Percentiles rank a stretch among this genome's conserved stretches.
Evolutionary conservation across 2,113 vertebrate genomes (phyloP).

Genomic region (Tenebrosternarchus preto): DNA sequence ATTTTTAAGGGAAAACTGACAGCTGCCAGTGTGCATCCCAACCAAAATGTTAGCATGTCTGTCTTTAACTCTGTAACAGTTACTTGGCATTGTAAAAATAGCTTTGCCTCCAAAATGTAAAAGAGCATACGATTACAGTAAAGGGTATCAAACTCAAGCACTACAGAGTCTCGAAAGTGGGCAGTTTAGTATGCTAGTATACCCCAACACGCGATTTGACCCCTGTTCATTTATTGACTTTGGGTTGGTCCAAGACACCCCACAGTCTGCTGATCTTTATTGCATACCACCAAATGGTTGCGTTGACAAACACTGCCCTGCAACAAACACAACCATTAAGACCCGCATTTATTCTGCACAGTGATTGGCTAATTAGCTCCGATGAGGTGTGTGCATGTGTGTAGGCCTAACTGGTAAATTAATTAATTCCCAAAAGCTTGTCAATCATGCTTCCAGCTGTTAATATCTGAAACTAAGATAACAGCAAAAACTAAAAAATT

Average conservation of each 20-base stretch:
- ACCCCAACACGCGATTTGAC: conserved; percentile 19
- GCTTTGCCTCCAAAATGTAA: too few species aligned
- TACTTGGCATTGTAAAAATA: neutral
- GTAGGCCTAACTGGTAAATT: conserved; percentile 11
- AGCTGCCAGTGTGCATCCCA: conserved; percentile 12
- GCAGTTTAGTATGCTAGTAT: too few species aligned
- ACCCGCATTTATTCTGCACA: neutral
- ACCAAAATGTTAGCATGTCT: conserved; percentile 20
- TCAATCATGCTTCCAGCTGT: conserved; percentile 30
- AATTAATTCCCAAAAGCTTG: conserved; percentile 24
- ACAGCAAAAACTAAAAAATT: neutral
- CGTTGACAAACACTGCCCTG: conserved; percentile 20
- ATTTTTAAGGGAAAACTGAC: neutral
- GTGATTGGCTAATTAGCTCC: conserved; percentile 29
- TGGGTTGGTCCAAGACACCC: too few species aligned
- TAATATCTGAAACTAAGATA: conserved; percentile 17
- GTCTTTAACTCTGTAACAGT: neutral
- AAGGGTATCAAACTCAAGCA: neutral
- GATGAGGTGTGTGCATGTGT: conserved; percentile 17
- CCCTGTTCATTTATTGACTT: too few species aligned
- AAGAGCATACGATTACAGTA: neutral
- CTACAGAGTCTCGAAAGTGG: too few species aligned
- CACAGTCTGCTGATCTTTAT: conserved; percentile 12
- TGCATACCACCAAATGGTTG: neutral
- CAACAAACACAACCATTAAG: conserved; percentile 40